Conservation (phyloP, 2,888 invertebrate genomes). For the Scaptomyza flava region DNA sequence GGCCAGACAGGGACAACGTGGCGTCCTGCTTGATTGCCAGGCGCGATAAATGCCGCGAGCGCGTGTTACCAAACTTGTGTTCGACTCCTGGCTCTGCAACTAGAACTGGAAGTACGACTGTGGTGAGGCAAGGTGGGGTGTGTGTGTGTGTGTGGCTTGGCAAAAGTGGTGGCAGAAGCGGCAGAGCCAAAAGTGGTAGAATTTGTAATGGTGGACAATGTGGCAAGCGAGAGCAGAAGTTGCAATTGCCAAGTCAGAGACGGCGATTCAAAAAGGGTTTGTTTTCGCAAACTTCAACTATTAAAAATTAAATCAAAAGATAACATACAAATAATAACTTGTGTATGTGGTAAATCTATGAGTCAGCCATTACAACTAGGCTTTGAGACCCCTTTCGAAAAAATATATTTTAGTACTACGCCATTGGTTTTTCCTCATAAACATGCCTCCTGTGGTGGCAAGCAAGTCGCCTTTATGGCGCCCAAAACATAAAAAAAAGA, state of each 20-base stretch:
- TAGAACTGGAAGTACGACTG: constrained; percentile 26
- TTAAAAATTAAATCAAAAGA: no score
- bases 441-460: constrained; percentile 32
- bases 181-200: constrained; percentile 66
- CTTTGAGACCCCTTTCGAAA: background rate
- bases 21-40: constrained; percentile 72
- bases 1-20: constrained; percentile 57
- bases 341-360: no score
- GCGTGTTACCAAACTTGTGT: constrained; percentile 59
- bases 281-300: no score
- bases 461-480: constrained; percentile 49
- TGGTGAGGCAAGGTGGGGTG: constrained; percentile 8
- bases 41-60: constrained; percentile 63
- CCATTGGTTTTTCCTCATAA: constrained; percentile 13
- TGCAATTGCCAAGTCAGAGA: constrained; percentile 31
- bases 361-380: no score
- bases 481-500: constrained; percentile 37
- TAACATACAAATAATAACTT: no score
- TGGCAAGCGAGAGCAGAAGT: constrained; percentile 27
- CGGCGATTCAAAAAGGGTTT: constrained; percentile 1
- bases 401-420: constrained; percentile 1
- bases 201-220: constrained; percentile 72
- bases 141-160: constrained; percentile 49
- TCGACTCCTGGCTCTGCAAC: constrained; percentile 36
- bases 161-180: constrained; percentile 51